A percentile compares a stretch with the other conserved stretches of the same genome.
phyloP scores from a whole-genome alignment of 2,888 invertebrate species.

The Euphydryas editha region DNA sequence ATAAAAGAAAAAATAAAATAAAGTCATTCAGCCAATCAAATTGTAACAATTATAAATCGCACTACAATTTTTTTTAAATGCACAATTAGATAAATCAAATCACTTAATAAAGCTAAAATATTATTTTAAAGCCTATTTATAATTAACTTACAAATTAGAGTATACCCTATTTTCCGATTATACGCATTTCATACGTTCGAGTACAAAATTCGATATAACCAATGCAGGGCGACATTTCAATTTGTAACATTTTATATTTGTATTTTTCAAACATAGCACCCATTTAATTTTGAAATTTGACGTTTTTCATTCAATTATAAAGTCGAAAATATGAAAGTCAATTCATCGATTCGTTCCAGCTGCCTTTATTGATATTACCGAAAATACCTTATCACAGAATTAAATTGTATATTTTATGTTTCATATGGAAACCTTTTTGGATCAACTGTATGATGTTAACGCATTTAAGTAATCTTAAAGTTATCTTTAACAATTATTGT shows the following conservation, averaged over 20 bases:
- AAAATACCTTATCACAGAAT: slow-evolving; percentile 34
- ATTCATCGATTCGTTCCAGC: slow-evolving; percentile 11
- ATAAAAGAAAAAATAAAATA: slow-evolving; percentile 49
- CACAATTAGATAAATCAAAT: slow-evolving; percentile 55
- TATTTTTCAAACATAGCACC: slow-evolving; percentile 43
- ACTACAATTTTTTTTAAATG: slow-evolving; percentile 61
- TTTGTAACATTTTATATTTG: slow-evolving; percentile 9
- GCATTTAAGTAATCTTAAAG: slow-evolving; percentile 7
- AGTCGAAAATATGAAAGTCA: slow-evolving; percentile 5
- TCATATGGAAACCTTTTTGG: slow-evolving; percentile 14
- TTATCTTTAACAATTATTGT: slow-evolving; percentile 16
- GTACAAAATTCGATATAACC: slow-evolving; percentile 71
- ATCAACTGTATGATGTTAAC: slow-evolving; percentile 5
- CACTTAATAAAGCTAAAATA: slow-evolving; percentile 41
- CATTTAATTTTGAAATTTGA: slow-evolving; percentile 17
- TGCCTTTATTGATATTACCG: slow-evolving; percentile 34
- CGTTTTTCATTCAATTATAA: neutral
- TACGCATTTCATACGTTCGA: slow-evolving; percentile 67
- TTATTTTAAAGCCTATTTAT: slow-evolving; percentile 64
- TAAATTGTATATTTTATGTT: slow-evolving; percentile 23
- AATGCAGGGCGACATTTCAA: slow-evolving; percentile 59
- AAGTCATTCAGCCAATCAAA: slow-evolving; percentile 53
- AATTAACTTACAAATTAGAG: slow-evolving; percentile 60
- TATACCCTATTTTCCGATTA: slow-evolving; percentile 79
- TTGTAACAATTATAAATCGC: slow-evolving; percentile 52